Base-by-base conservation (phyloP, 2,113 vertebrate genomes). In the Stomatorhinus ivindoensis region DNA sequence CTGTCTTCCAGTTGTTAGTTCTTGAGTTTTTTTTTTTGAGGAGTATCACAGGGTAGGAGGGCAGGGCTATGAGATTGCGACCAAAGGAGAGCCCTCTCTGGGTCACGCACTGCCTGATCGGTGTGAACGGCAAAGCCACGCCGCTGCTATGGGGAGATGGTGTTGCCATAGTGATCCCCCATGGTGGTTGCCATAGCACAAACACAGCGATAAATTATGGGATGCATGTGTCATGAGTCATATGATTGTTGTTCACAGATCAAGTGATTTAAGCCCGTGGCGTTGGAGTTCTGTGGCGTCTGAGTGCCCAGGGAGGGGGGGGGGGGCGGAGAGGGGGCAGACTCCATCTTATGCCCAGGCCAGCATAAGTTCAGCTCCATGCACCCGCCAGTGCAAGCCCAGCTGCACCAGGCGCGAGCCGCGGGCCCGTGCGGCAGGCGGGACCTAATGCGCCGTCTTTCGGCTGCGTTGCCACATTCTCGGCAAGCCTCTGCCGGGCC, bases 151-250 rank as follows among this genome's bases (percentile, higher is more conserved):
- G 92, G 95, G 94, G 93, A 93, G 92, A 95, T 94, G 95, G 94
- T 93, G 95, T 97, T 97, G 94, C 96, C 93, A 94, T 96, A 95
- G 96, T 50, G 31, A 95, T 95, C 92, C 91, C 92, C 93, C 83
- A n/a, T 44, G 90, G 88, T 87, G 87, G 93, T 94, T 94, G 92
- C 94, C 92, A 91, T 95, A 93, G 94, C 91, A 94, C 93, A 94
- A 94, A 92, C 92, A 92, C 93, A 90, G 90, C 86, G 91, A 92
- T 95, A 94, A 95, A 95, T 95, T 96, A 96, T 94, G 95, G 95
- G 95, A 95, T 96, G 94, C 94, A 91, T 94, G 93, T 95, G 93
- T 94, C 94, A 92, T 94, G 93, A 95, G 93, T 96, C 94, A 94
- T 92, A 94, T 93, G 94, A 95, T 94, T 93, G 91, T 91, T 83